Conservation (phyloP, 2,888 invertebrate genomes). For the Parnassius smintheus region DNA sequence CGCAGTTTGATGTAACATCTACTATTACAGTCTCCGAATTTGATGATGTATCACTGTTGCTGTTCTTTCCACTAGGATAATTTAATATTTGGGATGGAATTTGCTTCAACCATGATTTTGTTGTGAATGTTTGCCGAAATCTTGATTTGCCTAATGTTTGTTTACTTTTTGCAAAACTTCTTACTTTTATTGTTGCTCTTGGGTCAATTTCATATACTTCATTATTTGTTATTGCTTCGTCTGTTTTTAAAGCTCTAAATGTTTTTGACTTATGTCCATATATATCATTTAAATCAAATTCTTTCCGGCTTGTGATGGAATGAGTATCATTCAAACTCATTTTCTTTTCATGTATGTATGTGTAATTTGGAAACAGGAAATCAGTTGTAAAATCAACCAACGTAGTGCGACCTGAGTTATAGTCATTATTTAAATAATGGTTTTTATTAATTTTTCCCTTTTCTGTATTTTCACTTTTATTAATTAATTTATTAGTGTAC, state of each 20-base stretch:
- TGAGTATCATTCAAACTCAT: not conserved
- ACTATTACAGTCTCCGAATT: not conserved
- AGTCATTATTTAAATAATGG: not conserved
- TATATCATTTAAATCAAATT: not conserved
- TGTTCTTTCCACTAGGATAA: not conserved
- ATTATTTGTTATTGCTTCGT: not conserved
- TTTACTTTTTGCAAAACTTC: not conserved
- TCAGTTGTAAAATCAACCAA: not conserved
- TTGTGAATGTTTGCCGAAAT: too few species aligned
- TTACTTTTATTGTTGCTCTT: not conserved
- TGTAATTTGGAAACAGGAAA: not conserved
- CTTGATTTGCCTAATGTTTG: not conserved
- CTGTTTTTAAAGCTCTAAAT: not conserved
- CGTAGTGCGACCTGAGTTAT: not conserved
- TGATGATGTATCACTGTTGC: not conserved
- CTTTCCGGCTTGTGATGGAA: not conserved
- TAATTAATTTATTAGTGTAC: slow-evolving; percentile 39
- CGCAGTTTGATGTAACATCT: too few species aligned
- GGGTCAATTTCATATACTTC: not conserved
- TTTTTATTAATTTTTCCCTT: not conserved
- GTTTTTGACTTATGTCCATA: not conserved
- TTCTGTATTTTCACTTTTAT: not conserved
- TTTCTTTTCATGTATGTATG: not conserved
- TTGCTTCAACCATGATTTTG: not conserved
- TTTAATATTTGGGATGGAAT: not conserved